Percentiles rank a stretch among this genome's conserved stretches.
These are phyloP conservation scores for Xiphias gladius DNA, from an alignment of 2,113 vertebrate species.

Conservation along the genomic window DNA sequence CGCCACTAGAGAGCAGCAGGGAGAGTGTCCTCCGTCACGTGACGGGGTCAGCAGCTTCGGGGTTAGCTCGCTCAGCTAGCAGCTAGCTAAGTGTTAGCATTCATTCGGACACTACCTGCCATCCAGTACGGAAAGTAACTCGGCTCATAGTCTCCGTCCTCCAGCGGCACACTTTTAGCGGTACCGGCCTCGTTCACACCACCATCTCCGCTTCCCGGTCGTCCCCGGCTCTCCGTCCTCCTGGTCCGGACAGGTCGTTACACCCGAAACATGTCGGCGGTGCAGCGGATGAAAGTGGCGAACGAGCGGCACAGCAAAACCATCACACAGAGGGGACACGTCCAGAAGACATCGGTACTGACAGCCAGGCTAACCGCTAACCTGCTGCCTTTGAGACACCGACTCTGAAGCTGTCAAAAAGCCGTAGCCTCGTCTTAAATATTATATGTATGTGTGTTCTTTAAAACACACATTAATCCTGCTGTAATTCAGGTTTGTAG, in stretches of 20 bases:
- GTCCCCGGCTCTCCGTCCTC: constrained; percentile 30
- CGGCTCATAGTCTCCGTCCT: not conserved
- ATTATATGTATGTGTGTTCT: not conserved
- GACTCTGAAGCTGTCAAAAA: not conserved
- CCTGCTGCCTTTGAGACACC: not conserved
- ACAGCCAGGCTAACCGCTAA: constrained; percentile 9
- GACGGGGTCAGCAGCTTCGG: constrained; percentile 40
- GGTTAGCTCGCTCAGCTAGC: constrained; percentile 30
- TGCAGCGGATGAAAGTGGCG: constrained; percentile 88
- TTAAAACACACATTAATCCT: accelerated
- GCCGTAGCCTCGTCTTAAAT: not conserved
- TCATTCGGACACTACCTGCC: not conserved
- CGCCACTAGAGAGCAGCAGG: constrained; percentile 29
- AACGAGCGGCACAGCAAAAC: constrained; percentile 89
- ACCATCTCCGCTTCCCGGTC: not conserved
- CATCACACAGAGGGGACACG: constrained; percentile 87
- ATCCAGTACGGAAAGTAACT: not conserved
- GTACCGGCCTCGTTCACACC: not conserved
- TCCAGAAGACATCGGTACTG: constrained; percentile 85
- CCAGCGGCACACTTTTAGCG: constrained; percentile 4
- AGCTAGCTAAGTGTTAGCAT: constrained; percentile 23
- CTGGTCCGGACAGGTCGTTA: not conserved
- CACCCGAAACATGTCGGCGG: constrained; percentile 82
- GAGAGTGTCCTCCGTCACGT: constrained; percentile 58
- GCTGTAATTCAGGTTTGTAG: accelerated